phyloP scores from a whole-genome alignment of 92 coral and sea anemone species.

The Nematostella vectensis region DNA sequence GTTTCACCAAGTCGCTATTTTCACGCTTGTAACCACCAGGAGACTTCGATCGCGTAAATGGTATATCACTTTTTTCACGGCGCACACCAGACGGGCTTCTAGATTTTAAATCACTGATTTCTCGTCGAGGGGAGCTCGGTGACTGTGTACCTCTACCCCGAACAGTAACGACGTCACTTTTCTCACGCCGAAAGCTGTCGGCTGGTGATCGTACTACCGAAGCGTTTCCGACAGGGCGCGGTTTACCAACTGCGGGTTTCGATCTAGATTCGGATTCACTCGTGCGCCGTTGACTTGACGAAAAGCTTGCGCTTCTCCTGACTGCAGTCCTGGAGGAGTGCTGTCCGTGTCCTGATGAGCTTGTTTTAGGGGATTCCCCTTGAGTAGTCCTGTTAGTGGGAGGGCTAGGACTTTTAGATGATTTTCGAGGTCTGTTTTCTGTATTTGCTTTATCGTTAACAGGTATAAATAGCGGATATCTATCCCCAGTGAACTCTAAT shows the following conservation, averaged over 20 bases:
- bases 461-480: slow-evolving; percentile 73
- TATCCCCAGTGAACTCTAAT: slow-evolving; percentile 28
- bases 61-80: slow-evolving; percentile 30
- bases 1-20: slow-evolving; percentile 23
- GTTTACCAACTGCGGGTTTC: slow-evolving; percentile 4
- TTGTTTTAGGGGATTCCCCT: not conserved
- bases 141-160: slow-evolving; percentile 10
- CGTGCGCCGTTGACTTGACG: slow-evolving; percentile 2
- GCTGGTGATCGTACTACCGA: slow-evolving; percentile 13
- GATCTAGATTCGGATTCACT: slow-evolving; percentile 5
- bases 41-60: slow-evolving; percentile 34
- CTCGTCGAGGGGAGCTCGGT: slow-evolving; percentile 16
- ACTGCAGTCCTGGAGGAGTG: not conserved
- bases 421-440: slow-evolving; percentile 47
- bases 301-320: slow-evolving; percentile 12
- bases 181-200: slow-evolving; percentile 51
- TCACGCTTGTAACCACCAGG: slow-evolving; percentile 29
- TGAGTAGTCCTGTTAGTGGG: not conserved
- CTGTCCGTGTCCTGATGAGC: not conserved
- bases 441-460: slow-evolving; percentile 42
- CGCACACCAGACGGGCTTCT: slow-evolving; percentile 17
- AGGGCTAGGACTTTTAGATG: slow-evolving; percentile 2
- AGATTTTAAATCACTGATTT: slow-evolving; percentile 32
- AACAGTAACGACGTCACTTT: slow-evolving; percentile 22
- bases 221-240: slow-evolving; percentile 17